Evolutionary conservation across 2,888 invertebrate genomes (phyloP).

Genomic region (Oscheius myriophilus): DNA sequence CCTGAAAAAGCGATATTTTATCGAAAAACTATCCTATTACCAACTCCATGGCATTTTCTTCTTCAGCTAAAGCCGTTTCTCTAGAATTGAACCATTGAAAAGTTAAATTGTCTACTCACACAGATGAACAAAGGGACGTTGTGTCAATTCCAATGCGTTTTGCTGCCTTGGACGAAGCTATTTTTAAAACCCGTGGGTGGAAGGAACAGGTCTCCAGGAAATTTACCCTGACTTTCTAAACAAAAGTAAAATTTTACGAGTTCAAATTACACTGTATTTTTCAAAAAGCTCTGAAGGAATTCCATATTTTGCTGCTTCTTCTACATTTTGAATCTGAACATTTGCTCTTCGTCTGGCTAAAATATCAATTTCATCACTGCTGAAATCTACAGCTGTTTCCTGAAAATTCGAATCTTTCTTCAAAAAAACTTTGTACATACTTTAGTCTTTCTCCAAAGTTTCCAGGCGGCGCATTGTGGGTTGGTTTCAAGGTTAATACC

Average conservation of each 20-base stretch:
- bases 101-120: slow-evolving; percentile 3
- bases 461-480: slow-evolving; percentile 53
- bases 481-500: slow-evolving; percentile 44
- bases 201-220: slow-evolving; percentile 50
- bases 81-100: neutral
- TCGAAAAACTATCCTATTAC: neutral
- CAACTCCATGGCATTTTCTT: neutral
- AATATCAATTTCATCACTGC: slow-evolving; percentile 45
- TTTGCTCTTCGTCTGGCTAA: slow-evolving; percentile 39
- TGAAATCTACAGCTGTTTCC: slow-evolving; percentile 32
- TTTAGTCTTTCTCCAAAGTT: slow-evolving; percentile 48
- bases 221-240: slow-evolving; percentile 39
- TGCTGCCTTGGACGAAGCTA: slow-evolving; percentile 41
- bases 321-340: slow-evolving; percentile 37
- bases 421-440: neutral
- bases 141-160: slow-evolving; percentile 29
- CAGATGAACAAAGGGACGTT: neutral
- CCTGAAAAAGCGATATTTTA: neutral
- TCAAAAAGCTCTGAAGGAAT: slow-evolving; percentile 40
- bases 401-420: neutral
- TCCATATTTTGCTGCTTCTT: slow-evolving; percentile 38
- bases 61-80: slow-evolving; percentile 4
- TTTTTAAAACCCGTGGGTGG: slow-evolving; percentile 44
- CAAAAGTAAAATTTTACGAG: neutral
- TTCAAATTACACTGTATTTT: slow-evolving; percentile 35